Base-by-base conservation (phyloP, 2,888 invertebrate genomes). In the Thereva unica region DNA sequence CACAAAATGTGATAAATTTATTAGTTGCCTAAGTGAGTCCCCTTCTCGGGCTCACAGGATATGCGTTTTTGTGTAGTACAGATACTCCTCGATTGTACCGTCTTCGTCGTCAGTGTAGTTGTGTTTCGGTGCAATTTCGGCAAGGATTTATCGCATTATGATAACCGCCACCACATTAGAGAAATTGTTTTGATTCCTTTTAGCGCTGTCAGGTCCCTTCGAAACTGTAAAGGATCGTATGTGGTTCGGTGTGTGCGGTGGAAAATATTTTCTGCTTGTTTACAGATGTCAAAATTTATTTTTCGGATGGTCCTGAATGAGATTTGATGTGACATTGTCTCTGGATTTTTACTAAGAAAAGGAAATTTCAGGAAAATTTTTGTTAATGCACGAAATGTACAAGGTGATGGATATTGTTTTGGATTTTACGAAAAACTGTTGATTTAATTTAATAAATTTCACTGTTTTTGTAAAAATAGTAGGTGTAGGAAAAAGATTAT, bases 1-100 rank as follows among this genome's bases (percentile, higher is more conserved):
- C 23, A 38, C 41, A 61, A 41, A 61, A 40, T 50, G 35, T 23
- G 12, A 61, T 41, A 61, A 61, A 61, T 61, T 61, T 61, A 61
- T 61, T 61, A 50, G 61, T 50, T 50, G 40, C 10, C 23, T 23
- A 23, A 23, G 23, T 23, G 23, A 23, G 45, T 61, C 61, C 61
- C 61, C 50, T 50, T 35, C 50, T 34, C 38, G 37, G 38, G 8
- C 23, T 37, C 6, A 41, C 12, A 55, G 38, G 40, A 7, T 56
- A 35, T 44, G 9, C 5, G 42, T n/a, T 10, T 44, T 34, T 23
- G 8, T 23, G 23, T 23, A 41, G 23, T 12, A 44, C 38, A 40
- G 35, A 34, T 44, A 44, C 10, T 56, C 44, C 38, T 4, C 38
- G 34, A 35, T 10, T 56, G 12, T 44, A n/a, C 38, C 44, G 5